Base-by-base conservation (phyloP, 1,140 invertebrate genomes). In the Phymastichus coffea region DNA sequence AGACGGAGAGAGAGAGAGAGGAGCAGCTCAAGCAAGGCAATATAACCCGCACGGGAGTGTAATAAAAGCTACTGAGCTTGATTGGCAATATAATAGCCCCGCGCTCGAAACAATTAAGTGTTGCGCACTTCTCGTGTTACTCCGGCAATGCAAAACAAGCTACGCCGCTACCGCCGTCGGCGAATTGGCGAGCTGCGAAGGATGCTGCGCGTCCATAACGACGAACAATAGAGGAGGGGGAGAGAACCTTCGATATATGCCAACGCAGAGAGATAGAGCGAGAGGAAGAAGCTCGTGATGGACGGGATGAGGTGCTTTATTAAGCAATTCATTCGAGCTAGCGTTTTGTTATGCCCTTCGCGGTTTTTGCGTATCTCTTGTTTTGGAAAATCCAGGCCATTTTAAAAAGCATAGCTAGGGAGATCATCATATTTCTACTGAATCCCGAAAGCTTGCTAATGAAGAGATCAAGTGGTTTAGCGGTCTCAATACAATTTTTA, bases 71-170 rank as follows among this genome's bases (percentile, higher is more conserved):
- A 48, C 43, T 10, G 15, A 38, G 51, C 59, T 70, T 67, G 68
- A 70, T 68, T 70, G 68, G 68, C 69, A 70, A 70, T 70, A 70
- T 70, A 70, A 70, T 69, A 65, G 61, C 66, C n/a, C n/a, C n/a
- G n/a, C 66, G 61, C 60, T 60, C 57, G 64, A 70, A 70, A 70
- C 67, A 70, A 69, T 69, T 68, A 66, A 62, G 66, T 55, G 58
- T 56, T 37, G 26, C 41, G 17, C 38, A 48, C 49, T 53, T 54
- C 44, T 61, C 52, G 17, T 49, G 22, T 61, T 61, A 61, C 52
- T 35, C 1, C 33, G 46, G 8, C 0, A 19, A 44, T 43, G 47
- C 48, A 35, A 59, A 37, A 41, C 47, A 43, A 33, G 25, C n/a
- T 25, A 6, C 22, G 14, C 22, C 35, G n/a, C 33, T 3, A 7